phyloP scores from a whole-genome alignment of 2,797 vertebrate species.

The Pyrocephalus nanus region DNA sequence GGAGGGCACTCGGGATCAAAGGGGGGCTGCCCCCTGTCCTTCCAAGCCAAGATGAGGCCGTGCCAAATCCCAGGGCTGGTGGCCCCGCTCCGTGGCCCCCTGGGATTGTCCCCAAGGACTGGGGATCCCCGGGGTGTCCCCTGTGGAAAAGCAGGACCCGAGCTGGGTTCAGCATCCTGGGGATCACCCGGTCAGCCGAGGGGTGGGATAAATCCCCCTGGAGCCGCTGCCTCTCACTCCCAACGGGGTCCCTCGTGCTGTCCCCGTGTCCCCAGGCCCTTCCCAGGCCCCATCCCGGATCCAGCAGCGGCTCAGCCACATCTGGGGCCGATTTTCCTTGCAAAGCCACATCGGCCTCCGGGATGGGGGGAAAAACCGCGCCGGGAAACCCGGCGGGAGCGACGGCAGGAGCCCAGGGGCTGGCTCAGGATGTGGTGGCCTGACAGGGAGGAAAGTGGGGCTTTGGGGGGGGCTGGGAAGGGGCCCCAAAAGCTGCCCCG shows the following conservation, averaged over 20 bases:
- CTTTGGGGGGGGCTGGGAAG: background rate
- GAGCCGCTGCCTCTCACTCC: background rate
- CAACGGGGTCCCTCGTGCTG: background rate
- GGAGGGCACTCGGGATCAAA: background rate
- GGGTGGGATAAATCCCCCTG: background rate
- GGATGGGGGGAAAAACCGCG: background rate
- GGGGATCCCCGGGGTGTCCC: background rate
- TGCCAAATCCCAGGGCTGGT: background rate
- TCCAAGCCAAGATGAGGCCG: too few species aligned
- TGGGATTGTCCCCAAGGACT: background rate
- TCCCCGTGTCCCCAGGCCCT: background rate
- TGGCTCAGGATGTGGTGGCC: constrained; percentile 30
- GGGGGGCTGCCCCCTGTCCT: background rate
- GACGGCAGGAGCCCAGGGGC: background rate
- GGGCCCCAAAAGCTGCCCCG: background rate
- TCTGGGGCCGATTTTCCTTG: constrained; percentile 9
- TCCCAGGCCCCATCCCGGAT: accelerated
- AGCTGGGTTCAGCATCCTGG: background rate
- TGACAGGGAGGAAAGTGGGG: background rate
- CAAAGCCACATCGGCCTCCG: background rate
- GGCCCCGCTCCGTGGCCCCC: background rate
- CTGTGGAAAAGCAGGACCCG: background rate
- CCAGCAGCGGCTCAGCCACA: background rate
- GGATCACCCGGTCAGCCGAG: accelerated
- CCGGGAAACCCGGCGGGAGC: background rate